phyloP scores from a whole-genome alignment of 37 sponge, comb jelly and placozoan species.

The Crambe crambe region DNA sequence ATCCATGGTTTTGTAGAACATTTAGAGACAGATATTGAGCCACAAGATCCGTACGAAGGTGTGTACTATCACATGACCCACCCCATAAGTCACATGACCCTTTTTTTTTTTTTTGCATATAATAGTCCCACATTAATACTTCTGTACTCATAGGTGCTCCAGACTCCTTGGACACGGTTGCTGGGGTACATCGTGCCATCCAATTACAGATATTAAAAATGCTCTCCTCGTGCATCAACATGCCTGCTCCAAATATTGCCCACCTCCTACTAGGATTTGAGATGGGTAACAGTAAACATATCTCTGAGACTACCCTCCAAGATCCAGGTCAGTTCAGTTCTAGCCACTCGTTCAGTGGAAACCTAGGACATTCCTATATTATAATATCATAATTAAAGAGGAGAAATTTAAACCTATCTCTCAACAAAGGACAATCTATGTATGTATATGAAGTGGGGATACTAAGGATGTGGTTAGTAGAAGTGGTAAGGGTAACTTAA shows the following conservation, averaged over 20 bases:
- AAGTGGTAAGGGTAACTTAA: no score
- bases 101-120: background rate
- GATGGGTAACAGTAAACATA: conserved; percentile 25
- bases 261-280: conserved; percentile 93
- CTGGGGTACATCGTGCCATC: conserved; percentile 43
- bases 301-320: conserved; percentile 83
- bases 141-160: background rate
- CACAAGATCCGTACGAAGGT: background rate
- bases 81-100: background rate
- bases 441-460: no score
- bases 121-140: background rate
- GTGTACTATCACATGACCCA: background rate
- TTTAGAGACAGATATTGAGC: conserved; percentile 36
- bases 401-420: no score
- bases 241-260: conserved; percentile 86
- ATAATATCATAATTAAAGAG: no score
- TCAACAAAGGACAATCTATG: no score
- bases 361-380: background rate
- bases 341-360: no score
- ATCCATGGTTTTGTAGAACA: conserved; percentile 88
- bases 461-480: no score
- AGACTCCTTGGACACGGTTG: conserved; percentile 8
- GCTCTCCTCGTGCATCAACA: conserved; percentile 64
- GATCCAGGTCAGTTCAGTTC: conserved; percentile 80
- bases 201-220: conserved; percentile 82